These are phyloP conservation scores for Strix aluco DNA, from an alignment of 2,113 vertebrate genomes.

Conservation along the genomic window DNA sequence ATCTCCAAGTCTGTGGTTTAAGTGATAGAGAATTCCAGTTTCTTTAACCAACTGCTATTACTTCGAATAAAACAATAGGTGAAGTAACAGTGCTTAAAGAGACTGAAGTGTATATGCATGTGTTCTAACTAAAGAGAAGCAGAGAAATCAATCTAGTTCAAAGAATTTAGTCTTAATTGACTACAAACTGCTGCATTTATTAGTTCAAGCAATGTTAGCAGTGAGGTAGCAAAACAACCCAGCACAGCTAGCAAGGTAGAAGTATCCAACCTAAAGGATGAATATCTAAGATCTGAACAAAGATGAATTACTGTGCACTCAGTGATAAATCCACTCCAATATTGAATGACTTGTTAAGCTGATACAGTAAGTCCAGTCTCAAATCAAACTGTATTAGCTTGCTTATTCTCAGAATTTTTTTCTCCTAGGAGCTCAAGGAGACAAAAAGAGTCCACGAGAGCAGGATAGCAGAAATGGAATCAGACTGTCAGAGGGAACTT, in stretches of 20 bases:
- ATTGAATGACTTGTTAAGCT: background rate
- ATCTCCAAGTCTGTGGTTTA: background rate
- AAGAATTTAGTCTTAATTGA: background rate
- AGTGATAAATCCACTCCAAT: background rate
- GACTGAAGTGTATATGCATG: background rate
- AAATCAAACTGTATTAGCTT: background rate
- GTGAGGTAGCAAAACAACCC: background rate
- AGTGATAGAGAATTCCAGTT: background rate
- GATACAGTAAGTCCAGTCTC: background rate
- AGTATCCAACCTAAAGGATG: background rate
- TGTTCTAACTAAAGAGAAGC: background rate
- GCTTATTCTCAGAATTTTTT: background rate
- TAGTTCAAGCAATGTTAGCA: background rate
- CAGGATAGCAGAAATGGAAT: constrained; percentile 77
- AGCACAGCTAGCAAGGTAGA: background rate
- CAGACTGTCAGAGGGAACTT: constrained; percentile 72
- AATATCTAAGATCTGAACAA: background rate
- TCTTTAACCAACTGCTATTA: background rate
- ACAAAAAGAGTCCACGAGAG: constrained; percentile 74
- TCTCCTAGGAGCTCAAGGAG: constrained; percentile 76
- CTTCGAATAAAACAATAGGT: background rate
- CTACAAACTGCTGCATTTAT: background rate
- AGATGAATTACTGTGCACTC: background rate
- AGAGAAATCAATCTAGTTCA: background rate
- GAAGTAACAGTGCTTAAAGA: background rate